Conservation (phyloP, 2,888 invertebrate species). For the Ditula angustiorana region DNA sequence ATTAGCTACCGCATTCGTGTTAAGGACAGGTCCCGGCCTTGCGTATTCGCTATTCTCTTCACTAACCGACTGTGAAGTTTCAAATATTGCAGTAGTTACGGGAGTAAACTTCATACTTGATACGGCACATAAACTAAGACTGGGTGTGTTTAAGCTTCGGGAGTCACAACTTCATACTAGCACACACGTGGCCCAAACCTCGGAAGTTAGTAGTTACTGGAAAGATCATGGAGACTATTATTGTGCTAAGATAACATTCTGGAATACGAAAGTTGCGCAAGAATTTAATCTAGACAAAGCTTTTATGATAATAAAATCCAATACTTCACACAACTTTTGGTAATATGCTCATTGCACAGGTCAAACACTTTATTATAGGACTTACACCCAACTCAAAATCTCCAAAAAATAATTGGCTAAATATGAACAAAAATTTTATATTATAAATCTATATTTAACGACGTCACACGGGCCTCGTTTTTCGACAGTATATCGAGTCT, state of each 20-base stretch:
- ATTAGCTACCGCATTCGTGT: conserved; percentile 26
- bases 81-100: conserved; percentile 11
- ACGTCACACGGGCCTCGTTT: no score
- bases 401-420: no score
- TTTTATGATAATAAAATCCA: no score
- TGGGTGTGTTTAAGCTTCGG: not conserved
- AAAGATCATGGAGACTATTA: not conserved
- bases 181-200: not conserved
- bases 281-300: no score
- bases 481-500: no score
- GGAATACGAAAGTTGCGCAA: not conserved
- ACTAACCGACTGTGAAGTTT: not conserved
- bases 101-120: not conserved
- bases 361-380: no score
- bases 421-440: no score
- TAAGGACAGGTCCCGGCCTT: conserved; percentile 22
- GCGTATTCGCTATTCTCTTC: conserved; percentile 5
- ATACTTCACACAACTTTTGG: no score
- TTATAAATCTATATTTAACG: no score
- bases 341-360: no score
- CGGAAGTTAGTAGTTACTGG: not conserved
- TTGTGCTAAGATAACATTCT: not conserved
- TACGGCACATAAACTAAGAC: conserved; percentile 7
- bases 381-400: no score
- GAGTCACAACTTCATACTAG: conserved; percentile 13